phyloP scores from a whole-genome alignment of 2,113 vertebrate genomes.

The Dromiciops gliroides region DNA sequence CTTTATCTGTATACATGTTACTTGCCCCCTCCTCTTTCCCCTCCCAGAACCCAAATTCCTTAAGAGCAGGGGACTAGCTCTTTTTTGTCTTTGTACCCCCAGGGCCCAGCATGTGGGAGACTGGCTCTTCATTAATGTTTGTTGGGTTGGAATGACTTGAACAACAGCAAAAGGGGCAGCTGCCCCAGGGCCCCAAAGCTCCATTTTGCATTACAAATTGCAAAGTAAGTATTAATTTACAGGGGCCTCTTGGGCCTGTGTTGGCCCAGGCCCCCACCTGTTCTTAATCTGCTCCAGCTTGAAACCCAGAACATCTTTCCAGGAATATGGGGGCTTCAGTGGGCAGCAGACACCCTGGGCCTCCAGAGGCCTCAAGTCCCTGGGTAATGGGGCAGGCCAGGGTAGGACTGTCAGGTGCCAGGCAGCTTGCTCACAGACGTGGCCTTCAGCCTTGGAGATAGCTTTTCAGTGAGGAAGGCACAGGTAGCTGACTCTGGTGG shows the following conservation, averaged over 20 bases:
- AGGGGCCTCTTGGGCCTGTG: background rate
- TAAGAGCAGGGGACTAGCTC: background rate
- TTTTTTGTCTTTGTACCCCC: background rate
- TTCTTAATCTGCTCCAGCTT: background rate
- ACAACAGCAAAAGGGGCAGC: background rate
- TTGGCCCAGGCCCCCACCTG: background rate
- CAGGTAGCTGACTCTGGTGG: background rate
- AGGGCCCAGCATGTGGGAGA: background rate
- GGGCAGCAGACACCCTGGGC: background rate
- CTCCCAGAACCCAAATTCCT: background rate
- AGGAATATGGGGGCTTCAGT: background rate
- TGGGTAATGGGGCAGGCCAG: background rate
- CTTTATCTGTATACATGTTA: background rate
- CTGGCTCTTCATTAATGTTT: background rate
- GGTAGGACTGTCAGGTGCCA: background rate
- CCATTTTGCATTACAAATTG: background rate
- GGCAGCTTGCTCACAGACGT: background rate
- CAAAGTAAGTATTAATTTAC: background rate
- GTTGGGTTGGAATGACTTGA: background rate
- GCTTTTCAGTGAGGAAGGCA: background rate
- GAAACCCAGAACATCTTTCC: background rate
- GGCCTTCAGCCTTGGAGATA: background rate
- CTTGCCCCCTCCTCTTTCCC: background rate
- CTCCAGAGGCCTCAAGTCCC: background rate
- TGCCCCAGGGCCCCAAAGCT: background rate